Percentiles rank a stretch among this genome's conserved stretches.
These are phyloP conservation scores for Malacoraja senta DNA, from an alignment of 2,797 vertebrate genomes.

Conservation along the genomic window DNA sequence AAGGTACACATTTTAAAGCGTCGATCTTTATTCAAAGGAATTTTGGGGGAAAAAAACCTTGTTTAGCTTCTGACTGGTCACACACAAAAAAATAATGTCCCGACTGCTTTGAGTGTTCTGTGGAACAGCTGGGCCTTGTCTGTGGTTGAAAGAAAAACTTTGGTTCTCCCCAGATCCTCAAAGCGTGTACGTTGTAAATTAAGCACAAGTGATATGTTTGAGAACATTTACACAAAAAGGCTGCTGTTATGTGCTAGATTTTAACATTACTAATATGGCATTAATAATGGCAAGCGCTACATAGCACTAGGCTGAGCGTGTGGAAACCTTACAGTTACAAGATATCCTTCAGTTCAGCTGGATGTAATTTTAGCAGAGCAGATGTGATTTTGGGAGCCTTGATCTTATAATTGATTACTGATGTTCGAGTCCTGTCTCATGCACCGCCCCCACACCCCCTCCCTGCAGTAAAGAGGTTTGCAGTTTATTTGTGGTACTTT, in stretches of 20 bases:
- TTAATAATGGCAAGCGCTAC: background rate
- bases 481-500: conserved; percentile 39
- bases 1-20: conserved; percentile 13
- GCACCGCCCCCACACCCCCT: background rate
- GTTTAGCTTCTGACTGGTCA: background rate
- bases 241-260: background rate
- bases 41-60: background rate
- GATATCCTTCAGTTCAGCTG: conserved; percentile 16
- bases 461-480: conserved; percentile 21
- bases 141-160: background rate
- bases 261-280: background rate
- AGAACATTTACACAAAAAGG: background rate
- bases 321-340: conserved; percentile 23
- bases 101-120: background rate
- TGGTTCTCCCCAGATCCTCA: background rate
- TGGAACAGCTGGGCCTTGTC: background rate
- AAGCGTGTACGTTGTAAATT: background rate
- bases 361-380: conserved; percentile 34
- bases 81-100: background rate
- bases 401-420: conserved; percentile 37
- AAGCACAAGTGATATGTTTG: background rate
- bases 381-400: conserved; percentile 36
- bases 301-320: background rate
- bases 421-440: conserved; percentile 1
- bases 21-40: conserved; percentile 22